These are phyloP conservation scores for Pseudopipra pipra DNA, from an alignment of 2,113 vertebrate genomes.

Conservation along the genomic window DNA sequence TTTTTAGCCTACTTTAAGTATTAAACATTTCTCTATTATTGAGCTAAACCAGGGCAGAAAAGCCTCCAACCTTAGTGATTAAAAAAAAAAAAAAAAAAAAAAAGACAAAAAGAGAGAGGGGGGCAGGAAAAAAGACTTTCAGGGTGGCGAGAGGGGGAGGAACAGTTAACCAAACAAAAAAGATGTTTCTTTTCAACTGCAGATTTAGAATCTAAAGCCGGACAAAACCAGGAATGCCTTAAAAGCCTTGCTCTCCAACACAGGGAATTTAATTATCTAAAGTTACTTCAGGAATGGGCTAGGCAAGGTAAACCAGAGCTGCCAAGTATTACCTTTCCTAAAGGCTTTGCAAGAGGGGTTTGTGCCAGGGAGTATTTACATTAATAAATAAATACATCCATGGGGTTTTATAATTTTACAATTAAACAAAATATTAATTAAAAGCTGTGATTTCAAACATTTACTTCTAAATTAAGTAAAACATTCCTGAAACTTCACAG, in stretches of 20 bases:
- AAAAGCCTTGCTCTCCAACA: background rate
- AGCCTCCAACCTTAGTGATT: background rate
- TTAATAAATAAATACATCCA: background rate
- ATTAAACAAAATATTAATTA: background rate
- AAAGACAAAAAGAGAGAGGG: no score
- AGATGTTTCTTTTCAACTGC: background rate
- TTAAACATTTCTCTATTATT: background rate
- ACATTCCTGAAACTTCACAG: background rate
- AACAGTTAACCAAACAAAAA: conserved; percentile 8
- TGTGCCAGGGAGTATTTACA: background rate
- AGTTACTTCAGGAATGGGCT: background rate
- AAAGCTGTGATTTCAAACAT: background rate
- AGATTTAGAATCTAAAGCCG: background rate
- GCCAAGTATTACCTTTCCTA: background rate
- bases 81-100: background rate
- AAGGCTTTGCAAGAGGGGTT: background rate
- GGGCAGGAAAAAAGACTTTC: background rate
- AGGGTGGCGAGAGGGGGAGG: background rate
- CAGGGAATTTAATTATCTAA: conserved; percentile 5
- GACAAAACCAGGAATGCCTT: conserved; percentile 32
- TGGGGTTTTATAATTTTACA: background rate
- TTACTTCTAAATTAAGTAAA: background rate
- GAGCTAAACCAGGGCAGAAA: background rate
- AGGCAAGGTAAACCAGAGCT: background rate
- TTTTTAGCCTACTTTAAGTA: background rate